These are phyloP conservation scores for Marasmarcha lunaedactyla DNA, from an alignment of 2,888 invertebrate species.

Conservation along the genomic window DNA sequence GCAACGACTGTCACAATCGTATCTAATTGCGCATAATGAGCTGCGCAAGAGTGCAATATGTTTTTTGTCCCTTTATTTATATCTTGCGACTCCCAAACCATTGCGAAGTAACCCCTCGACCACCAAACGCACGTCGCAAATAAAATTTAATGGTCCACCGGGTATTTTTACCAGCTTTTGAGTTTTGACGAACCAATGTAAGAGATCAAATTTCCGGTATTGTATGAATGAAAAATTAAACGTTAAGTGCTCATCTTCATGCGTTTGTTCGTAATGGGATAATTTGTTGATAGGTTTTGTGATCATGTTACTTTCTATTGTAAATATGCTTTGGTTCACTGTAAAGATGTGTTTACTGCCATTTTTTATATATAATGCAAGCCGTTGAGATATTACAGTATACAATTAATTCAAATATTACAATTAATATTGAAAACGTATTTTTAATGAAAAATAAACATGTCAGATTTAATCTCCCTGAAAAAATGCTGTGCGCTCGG, in stretches of 20 bases:
- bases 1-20: slow-evolving; percentile 57
- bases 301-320: no score
- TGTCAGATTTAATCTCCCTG: no score
- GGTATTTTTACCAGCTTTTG: slow-evolving; percentile 36
- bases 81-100: slow-evolving; percentile 34
- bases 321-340: no score
- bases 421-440: no score
- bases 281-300: background rate
- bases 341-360: no score
- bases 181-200: slow-evolving; percentile 35
- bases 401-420: no score
- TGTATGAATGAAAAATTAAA: slow-evolving; percentile 25
- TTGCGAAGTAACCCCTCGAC: slow-evolving; percentile 47
- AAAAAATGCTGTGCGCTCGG: no score
- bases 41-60: slow-evolving; percentile 58
- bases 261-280: background rate
- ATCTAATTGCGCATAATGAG: slow-evolving; percentile 71
- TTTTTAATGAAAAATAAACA: no score
- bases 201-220: slow-evolving; percentile 60
- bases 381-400: no score
- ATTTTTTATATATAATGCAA: no score
- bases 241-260: slow-evolving; percentile 16
- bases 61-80: slow-evolving; percentile 62
- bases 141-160: slow-evolving; percentile 64
- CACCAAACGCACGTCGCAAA: slow-evolving; percentile 45